Base-by-base conservation (phyloP, 2,888 invertebrate genomes). In the Cryptus armator region DNA sequence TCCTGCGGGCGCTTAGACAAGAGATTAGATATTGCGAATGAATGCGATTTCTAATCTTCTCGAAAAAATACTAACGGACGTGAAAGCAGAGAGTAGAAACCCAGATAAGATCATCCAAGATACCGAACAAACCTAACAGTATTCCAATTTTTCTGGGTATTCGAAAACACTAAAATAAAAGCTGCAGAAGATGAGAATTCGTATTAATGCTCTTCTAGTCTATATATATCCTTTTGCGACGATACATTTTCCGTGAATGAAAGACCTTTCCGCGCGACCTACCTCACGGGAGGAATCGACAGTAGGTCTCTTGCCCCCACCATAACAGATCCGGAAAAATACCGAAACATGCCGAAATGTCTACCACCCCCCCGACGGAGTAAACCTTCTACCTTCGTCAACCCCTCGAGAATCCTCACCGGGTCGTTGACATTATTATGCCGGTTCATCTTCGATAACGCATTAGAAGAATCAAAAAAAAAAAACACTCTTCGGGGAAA, bases 1-100 rank as follows among this genome's bases (percentile, higher is more conserved):
- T n/a, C 46, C 59, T 46, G 24, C 56, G 46, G 16, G 16, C 37
- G 37, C 70, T 66, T 46, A 19, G 37, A 64, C 78, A 48, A 84
- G 81, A 91, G 90, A 91, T 91, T 90, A 91, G 91, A 91, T 91
- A 90, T 90, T 89, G 90, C 88, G 88, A 91, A 90, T 89, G 89
- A 88, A 89, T 88, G 87, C 74, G 87, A 89, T 88, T 88, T 90
- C 56, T 59, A 59, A 48, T 32, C 59, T 32, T 29, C 14, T 14
- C 59, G 59, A 32, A n/a, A n/a, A 16, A 16, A 53, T n/a, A 4
- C 9, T 3, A n/a, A 16, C 16, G 14, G 53, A 72, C 53, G 7
- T 37, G 9, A 37, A 37, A 72, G 19, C n/a, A 37, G 6, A 16
- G 44, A 64, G 5, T 64, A 64, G 24, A 53, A 37, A 46, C 29